Percentiles rank a stretch among this genome's conserved stretches.
phyloP scores from a whole-genome alignment of 2,113 vertebrate species.

The Rhineura floridana region DNA sequence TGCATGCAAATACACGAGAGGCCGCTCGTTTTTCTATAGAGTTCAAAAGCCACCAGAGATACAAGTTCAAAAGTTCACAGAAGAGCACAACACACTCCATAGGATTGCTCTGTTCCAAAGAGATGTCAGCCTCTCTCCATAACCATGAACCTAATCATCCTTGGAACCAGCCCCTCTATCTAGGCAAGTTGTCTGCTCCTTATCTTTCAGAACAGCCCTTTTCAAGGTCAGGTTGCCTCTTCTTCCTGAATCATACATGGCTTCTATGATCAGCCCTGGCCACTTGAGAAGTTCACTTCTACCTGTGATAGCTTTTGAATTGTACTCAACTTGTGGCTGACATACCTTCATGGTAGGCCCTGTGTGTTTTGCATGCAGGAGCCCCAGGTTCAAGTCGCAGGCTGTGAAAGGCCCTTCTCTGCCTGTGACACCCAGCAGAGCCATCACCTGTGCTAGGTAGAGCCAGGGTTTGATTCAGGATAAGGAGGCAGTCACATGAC shows the following conservation, averaged over 20 bases:
- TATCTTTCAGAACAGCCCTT: neutral
- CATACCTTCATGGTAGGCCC: no score
- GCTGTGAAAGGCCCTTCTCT: no score
- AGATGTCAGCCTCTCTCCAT: neutral
- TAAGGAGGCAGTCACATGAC: rapidly evolving
- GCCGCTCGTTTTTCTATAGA: neutral
- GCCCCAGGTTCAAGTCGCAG: no score
- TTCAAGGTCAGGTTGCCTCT: neutral
- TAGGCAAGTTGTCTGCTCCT: neutral
- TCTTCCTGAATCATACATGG: neutral
- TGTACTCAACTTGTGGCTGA: no score
- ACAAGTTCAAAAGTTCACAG: neutral
- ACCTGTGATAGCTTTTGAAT: no score
- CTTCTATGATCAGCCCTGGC: neutral
- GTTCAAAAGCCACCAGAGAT: neutral
- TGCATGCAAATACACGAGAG: neutral
- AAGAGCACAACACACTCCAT: neutral
- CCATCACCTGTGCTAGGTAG: neutral
- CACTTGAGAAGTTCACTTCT: neutral
- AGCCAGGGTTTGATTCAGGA: neutral
- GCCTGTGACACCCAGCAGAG: no score
- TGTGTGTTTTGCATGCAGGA: no score
- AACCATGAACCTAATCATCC: neutral
- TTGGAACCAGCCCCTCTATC: neutral
- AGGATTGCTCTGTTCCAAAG: neutral